Evolutionary conservation across 2,797 vertebrate species (phyloP).

Genomic region (Garrulus glandarius): DNA sequence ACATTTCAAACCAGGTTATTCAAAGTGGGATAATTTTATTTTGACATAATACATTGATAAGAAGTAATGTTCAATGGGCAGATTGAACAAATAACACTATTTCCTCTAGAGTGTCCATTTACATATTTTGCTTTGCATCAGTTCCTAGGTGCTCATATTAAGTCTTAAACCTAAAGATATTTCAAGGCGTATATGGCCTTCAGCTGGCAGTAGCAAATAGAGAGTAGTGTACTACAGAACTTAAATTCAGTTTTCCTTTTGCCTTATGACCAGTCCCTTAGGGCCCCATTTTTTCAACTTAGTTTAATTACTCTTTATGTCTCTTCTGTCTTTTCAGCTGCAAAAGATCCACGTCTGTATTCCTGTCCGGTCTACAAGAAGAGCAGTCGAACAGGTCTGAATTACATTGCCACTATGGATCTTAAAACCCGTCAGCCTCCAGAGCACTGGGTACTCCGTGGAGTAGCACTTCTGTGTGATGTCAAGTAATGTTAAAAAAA

Average conservation of each 20-base stretch:
- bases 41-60: not conserved
- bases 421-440: slow-evolving; percentile 83
- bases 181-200: not conserved
- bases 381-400: slow-evolving; percentile 84
- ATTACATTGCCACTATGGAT: slow-evolving; percentile 88
- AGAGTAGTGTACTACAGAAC: not conserved
- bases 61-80: not conserved
- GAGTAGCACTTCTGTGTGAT: slow-evolving; percentile 92
- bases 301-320: not conserved
- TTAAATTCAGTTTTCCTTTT: not conserved
- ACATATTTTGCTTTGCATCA: not conserved
- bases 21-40: not conserved
- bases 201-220: not conserved
- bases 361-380: slow-evolving; percentile 95
- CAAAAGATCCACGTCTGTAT: slow-evolving; percentile 84
- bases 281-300: not conserved
- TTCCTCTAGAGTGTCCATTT: not conserved
- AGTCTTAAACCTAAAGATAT: not conserved
- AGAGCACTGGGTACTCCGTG: slow-evolving; percentile 92
- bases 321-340: slow-evolving; percentile 34
- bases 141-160: not conserved
- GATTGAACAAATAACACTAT: not conserved
- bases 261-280: not conserved
- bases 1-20: not conserved
- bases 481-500: slow-evolving; percentile 79